Evolutionary conservation across 2,888 invertebrate genomes (phyloP).

Genomic region (Cosmorhoe ocellata): DNA sequence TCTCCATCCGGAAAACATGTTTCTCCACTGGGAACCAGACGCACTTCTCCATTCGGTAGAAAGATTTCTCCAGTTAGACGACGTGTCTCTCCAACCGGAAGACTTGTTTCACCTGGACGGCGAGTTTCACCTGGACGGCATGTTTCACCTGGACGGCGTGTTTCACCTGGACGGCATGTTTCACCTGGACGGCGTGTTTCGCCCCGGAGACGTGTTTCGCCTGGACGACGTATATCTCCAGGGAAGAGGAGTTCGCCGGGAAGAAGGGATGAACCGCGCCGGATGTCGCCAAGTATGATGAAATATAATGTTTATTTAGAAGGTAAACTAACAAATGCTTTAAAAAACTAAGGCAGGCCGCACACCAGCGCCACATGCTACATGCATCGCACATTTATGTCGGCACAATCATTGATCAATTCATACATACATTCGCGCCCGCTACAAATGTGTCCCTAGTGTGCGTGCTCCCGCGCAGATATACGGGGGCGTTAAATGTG

Average conservation of each 20-base stretch:
- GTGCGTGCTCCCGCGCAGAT: no score
- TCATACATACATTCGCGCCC: no score
- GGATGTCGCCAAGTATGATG: constrained; percentile 37
- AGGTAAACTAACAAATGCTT: constrained; percentile 19
- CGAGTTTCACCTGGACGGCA: constrained; percentile 6
- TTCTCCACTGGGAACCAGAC: constrained; percentile 4
- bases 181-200: constrained; percentile 35
- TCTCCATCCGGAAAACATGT: constrained; percentile 1
- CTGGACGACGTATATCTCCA: constrained; percentile 27
- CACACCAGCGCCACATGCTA: no score
- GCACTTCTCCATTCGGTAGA: constrained; percentile 25
- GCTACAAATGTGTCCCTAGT: no score
- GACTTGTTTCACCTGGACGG: neutral
- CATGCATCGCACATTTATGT: no score
- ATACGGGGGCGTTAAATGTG: no score
- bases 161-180: constrained; percentile 32
- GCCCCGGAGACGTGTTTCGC: constrained; percentile 36
- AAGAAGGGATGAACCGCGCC: constrained; percentile 26
- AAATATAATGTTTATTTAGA: constrained; percentile 20
- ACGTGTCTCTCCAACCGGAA: constrained; percentile 16
- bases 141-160: constrained; percentile 22
- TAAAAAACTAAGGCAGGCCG: no score
- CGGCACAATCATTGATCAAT: no score
- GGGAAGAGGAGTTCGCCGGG: constrained; percentile 32
- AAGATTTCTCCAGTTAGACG: constrained; percentile 28